Evolutionary conservation across 2,113 vertebrate genomes (phyloP), one percentile per base, ranked within the genome.

Genomic region (Erinaceus europaeus): DNA sequence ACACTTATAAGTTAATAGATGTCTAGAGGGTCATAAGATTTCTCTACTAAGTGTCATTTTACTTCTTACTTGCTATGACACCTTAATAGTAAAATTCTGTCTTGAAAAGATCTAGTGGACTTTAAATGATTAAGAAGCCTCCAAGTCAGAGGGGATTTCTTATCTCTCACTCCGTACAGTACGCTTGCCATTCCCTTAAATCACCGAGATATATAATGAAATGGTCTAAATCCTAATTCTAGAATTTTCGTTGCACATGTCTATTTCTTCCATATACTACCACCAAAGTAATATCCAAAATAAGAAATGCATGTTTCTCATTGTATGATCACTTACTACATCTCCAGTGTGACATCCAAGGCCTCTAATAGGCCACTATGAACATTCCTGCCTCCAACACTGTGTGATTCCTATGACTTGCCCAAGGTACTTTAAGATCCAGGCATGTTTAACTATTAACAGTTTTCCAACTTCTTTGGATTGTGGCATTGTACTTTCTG

Each of bases 11-110:
- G 62, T 42, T 40, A 29, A 93, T 73, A 27, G 64, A 69, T 36
- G 79, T 46, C 79, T 48, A 52, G 20, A 84, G 21, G 5, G 62
- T 80, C 36, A 85, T 12, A 29, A 64, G 15, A 74, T 90, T 90
- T 89, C 34, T 80, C 84, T 77, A 92, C 44, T 82, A 86, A 50
- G 8, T 89, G 59, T 86, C 69, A 80, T 64, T 59, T 86, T 59
- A 86, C 29, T 67, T 71, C 40, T 88, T 89, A 79, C n/a, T n/a
- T 40, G 32, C 11, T 73, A 5, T 46, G 48, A 21, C 34, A 87
- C 18, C 4, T 20, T 25, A 71, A n/a, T 27, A 92, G 21, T 25
- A 91, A 88, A 86, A 57, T 20, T 40, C 65, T 59, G 29, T 25
- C 29, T 57, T 87, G 42, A 55, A 68, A 92, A 87, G 27, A 78